Evolutionary conservation across 1,140 invertebrate genomes (phyloP).

Genomic region (Nebria ingens): DNA sequence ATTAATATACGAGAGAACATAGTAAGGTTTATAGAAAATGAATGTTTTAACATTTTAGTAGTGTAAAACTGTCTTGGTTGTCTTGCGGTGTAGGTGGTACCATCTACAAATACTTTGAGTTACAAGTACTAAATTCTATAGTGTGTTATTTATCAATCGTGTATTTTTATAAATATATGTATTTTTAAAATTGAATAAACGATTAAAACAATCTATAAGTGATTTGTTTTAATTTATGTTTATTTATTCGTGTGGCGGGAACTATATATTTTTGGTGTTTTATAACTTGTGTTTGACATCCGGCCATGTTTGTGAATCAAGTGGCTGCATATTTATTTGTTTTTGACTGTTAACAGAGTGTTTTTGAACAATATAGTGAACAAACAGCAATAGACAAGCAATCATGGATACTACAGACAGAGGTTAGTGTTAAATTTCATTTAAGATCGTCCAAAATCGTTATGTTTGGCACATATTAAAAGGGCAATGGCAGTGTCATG

Average conservation of each 20-base stretch:
- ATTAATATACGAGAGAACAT: no score
- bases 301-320: background rate
- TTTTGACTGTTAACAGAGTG: background rate
- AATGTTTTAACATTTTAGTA: no score
- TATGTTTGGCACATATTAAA: conserved; percentile 17
- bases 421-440: conserved; percentile 20
- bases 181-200: background rate
- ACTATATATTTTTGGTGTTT: background rate
- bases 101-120: background rate
- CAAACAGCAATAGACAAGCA: background rate
- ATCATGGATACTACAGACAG: conserved; percentile 22
- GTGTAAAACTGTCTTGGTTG: no score
- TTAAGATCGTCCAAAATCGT: conserved; percentile 8
- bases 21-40: no score
- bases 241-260: background rate
- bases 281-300: background rate
- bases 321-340: conserved; percentile 2
- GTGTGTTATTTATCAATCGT: background rate
- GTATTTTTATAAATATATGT: background rate
- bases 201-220: background rate
- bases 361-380: background rate
- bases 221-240: background rate
- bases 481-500: conserved; percentile 37
- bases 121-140: background rate
- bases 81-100: no score